Percentiles rank a stretch among this genome's conserved stretches.
Evolutionary conservation across 2,113 vertebrate genomes (phyloP).

Genomic region (Melanocharis versteri): DNA sequence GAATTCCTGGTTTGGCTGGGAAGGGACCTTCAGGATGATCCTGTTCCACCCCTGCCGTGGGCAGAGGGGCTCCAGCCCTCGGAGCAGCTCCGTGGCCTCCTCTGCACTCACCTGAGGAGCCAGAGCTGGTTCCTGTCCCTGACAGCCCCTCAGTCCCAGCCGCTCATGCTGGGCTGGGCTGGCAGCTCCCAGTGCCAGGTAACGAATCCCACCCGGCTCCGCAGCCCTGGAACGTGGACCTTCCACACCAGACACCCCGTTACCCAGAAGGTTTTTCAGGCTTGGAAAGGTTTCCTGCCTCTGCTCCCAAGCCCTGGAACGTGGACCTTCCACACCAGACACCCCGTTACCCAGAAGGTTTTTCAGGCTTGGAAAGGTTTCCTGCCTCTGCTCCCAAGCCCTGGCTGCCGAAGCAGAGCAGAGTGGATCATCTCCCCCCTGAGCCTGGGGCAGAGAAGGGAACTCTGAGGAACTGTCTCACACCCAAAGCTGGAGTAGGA

Average conservation of each 20-base stretch:
- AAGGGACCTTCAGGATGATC: neutral
- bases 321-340: neutral
- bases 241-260: neutral
- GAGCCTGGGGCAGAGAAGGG: neutral
- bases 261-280: fast-evolving
- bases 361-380: neutral
- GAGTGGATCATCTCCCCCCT: neutral
- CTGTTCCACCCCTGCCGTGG: neutral
- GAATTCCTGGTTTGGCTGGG: neutral
- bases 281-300: neutral
- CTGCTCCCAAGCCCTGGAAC: neutral
- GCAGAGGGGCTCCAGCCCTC: neutral
- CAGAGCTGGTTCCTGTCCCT: neutral
- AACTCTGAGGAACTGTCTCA: neutral
- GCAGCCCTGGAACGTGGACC: neutral
- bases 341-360: fast-evolving
- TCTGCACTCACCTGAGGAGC: neutral
- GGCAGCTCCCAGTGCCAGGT: neutral
- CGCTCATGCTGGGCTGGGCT: neutral
- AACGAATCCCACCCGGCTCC: fast-evolving
- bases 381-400: neutral
- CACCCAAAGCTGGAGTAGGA: neutral
- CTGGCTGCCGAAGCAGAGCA: neutral
- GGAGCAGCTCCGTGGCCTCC: neutral
- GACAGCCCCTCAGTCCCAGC: neutral